Percentiles rank a stretch among this genome's conserved stretches.
Conservation (phyloP, 2,888 invertebrate species). For the Clunio marinus region DNA sequence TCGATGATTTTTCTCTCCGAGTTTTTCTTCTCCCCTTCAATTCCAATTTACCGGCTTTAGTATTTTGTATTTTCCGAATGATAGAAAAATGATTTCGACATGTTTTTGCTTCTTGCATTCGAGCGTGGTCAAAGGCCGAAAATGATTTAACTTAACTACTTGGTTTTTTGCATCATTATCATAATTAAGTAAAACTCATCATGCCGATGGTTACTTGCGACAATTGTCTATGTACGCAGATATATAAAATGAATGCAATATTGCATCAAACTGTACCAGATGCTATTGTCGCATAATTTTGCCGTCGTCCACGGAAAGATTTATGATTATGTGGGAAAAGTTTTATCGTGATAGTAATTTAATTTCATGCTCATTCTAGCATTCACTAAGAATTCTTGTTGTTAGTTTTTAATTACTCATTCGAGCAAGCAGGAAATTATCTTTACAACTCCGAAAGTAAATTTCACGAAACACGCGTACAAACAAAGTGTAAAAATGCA, state of each 20-base stretch:
- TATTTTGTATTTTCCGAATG: not conserved
- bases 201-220: too few species aligned
- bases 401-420: conserved; percentile 34
- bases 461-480: too few species aligned
- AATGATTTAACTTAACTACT: too few species aligned
- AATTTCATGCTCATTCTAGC: conserved; percentile 2
- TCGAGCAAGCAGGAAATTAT: not conserved
- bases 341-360: conserved; percentile 29
- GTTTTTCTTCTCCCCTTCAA: not conserved
- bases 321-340: conserved; percentile 31
- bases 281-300: conserved; percentile 18
- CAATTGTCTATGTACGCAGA: too few species aligned
- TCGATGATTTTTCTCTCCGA: conserved; percentile 31
- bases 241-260: too few species aligned
- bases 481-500: too few species aligned
- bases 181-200: not conserved
- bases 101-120: too few species aligned
- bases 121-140: too few species aligned
- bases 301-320: conserved; percentile 8
- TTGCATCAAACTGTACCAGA: not conserved
- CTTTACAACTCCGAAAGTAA: not conserved
- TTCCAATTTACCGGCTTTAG: not conserved
- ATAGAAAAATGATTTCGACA: not conserved
- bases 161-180: not conserved
- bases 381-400: not conserved